Conservation (phyloP, 2,888 invertebrate genomes). For the Tribolium freemani region DNA sequence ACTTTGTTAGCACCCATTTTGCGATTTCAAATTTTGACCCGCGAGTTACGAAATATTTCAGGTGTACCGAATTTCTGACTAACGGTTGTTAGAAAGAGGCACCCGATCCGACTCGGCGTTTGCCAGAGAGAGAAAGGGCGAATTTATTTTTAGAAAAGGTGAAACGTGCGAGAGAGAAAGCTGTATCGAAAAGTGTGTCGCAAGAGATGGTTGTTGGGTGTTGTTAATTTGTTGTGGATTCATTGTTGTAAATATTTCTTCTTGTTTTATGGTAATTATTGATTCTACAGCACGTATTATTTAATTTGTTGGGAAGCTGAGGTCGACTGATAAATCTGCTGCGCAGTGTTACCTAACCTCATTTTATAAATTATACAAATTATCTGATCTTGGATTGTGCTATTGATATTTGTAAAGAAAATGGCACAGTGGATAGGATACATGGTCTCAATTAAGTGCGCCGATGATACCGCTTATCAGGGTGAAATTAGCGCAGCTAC, state of each 20-base stretch:
- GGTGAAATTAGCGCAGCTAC: slow-evolving; percentile 83
- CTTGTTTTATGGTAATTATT: background rate
- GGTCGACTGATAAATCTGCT: slow-evolving; percentile 1
- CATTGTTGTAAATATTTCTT: background rate
- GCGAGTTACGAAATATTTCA: no score
- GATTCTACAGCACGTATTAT: background rate
- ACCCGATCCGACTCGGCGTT: no score
- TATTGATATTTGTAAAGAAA: slow-evolving; percentile 50
- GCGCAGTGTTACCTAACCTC: slow-evolving; percentile 28
- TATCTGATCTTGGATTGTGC: slow-evolving; percentile 23
- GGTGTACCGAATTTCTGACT: no score
- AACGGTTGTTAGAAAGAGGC: no score
- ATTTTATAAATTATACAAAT: slow-evolving; percentile 8
- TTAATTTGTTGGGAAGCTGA: background rate
- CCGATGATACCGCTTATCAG: slow-evolving; percentile 84
- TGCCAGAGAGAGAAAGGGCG: no score
- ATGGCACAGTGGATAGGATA: slow-evolving; percentile 82
- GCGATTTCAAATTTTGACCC: background rate
- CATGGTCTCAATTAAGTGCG: slow-evolving; percentile 87
- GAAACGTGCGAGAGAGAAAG: background rate
- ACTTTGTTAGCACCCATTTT: no score
- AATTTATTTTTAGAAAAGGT: background rate
- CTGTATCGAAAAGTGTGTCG: background rate
- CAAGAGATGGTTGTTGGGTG: background rate
- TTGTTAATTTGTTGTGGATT: background rate